Conservation (phyloP, 2,888 invertebrate species). For the Cryptocephalus moraei region DNA sequence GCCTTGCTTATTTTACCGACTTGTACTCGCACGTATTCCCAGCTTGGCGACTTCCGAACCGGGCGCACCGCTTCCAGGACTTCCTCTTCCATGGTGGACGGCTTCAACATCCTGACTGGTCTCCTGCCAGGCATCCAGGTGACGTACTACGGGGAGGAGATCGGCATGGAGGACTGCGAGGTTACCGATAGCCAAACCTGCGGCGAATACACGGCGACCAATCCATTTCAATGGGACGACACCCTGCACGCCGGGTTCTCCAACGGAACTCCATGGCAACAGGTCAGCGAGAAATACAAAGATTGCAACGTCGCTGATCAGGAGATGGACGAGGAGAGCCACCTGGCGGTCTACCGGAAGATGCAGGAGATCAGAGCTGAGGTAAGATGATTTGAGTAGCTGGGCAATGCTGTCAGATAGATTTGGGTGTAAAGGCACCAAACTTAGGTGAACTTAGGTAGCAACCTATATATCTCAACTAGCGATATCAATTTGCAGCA, state of each 20-base stretch:
- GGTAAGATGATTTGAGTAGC: too few species aligned
- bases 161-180: slow-evolving; percentile 49
- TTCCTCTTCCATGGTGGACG: slow-evolving; percentile 54
- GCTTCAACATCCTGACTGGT: slow-evolving; percentile 70
- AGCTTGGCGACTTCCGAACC: slow-evolving; percentile 69
- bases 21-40: slow-evolving; percentile 4
- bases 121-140: slow-evolving; percentile 74
- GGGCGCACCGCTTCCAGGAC: slow-evolving; percentile 57
- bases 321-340: not conserved
- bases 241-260: not conserved
- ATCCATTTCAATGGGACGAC: not conserved
- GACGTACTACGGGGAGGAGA: slow-evolving; percentile 79
- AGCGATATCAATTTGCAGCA: too few species aligned
- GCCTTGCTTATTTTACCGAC: too few species aligned
- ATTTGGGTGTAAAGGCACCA: too few species aligned
- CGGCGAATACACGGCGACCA: not conserved
- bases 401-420: too few species aligned
- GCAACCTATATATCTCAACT: too few species aligned
- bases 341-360: not conserved
- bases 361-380: too few species aligned
- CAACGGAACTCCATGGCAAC: not conserved
- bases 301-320: not conserved
- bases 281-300: not conserved
- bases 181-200: not conserved
- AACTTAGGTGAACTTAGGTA: too few species aligned